Base-by-base conservation (phyloP, 2,113 vertebrate species). In the Axis porcinus region DNA sequence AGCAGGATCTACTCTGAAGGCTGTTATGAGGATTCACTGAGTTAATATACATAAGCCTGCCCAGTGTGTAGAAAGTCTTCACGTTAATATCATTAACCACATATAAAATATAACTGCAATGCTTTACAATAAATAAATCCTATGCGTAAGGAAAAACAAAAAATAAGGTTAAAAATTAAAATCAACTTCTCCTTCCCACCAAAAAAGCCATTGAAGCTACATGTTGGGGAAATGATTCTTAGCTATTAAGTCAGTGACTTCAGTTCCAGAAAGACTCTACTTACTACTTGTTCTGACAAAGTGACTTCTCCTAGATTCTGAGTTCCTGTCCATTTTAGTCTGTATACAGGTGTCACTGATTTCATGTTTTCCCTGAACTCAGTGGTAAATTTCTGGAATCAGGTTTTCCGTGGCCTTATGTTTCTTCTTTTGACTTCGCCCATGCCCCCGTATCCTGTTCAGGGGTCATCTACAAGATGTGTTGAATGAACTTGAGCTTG, bases 111-210 rank as follows among this genome's bases (percentile, higher is more conserved):
- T 17, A 85, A 82, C 82, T 50, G 47, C 5, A 19, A 2, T 30
- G 9, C 30, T 89, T 62, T 70, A 70, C 19, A 86, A 78, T 60
- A 94, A 91, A 27, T 70, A 90, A 89, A 14, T 12, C 36, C 43
- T 28, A 70, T 4, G 45, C n/a, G 12, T 57, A 85, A 86, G 43
- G 16, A 43, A 82, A 60, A 86, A 50, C 16, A 79, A 84, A 86
- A 91, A 58, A 83, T 70, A 16, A 78, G 1, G 4, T 79, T 45
- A 84, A 67, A 79, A 93, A 94, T 30, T 17, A n/a, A 60, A 93
- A 93, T 17, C 13, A 58, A n/a, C 2, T 16, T 11, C n/a, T 13
- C 2, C 3, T 43, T 5, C 9, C 45, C 7, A 3, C 28, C 2
- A 12, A 15, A 64, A 62, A 57, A 23, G 3, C 2, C 45, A 14